phyloP scores from a whole-genome alignment of 2,797 vertebrate genomes.

The Knipowitschia caucasica region DNA sequence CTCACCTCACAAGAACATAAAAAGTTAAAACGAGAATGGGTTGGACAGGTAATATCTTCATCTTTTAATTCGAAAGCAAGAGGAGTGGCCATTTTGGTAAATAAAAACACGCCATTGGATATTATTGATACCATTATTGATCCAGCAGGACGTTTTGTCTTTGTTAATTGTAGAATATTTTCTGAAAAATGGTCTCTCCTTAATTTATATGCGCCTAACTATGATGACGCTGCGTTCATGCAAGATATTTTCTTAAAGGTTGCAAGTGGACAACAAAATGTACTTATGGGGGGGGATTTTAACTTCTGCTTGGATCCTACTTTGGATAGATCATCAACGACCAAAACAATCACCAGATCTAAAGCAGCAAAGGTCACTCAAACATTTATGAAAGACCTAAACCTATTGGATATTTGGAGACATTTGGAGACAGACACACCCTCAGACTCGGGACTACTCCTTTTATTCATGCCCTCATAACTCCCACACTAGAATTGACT shows the following conservation, averaged over 20 bases:
- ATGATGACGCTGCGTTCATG: background rate
- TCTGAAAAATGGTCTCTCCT: slow-evolving; percentile 6
- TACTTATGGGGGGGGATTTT: background rate
- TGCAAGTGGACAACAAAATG: background rate
- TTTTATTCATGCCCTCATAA: slow-evolving; percentile 1
- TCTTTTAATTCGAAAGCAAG: slow-evolving; percentile 10
- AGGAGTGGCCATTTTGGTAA: background rate
- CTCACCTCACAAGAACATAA: background rate
- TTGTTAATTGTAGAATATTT: background rate
- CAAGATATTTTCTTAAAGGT: slow-evolving; percentile 7
- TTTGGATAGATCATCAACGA: background rate
- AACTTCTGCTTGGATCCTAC: slow-evolving; percentile 10
- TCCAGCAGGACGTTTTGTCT: background rate
- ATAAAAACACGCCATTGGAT: slow-evolving; percentile 1
- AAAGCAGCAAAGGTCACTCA: background rate
- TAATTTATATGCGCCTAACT: background rate
- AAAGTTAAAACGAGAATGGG: background rate
- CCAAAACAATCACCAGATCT: background rate
- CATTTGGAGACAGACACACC: background rate
- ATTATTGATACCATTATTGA: background rate
- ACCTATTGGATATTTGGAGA: slow-evolving; percentile 1
- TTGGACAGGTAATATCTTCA: slow-evolving; percentile 7
- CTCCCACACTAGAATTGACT: slow-evolving; percentile 6
- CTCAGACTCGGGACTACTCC: background rate
- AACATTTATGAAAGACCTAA: slow-evolving; percentile 3